Conservation (phyloP, 2,113 vertebrate genomes). For the Leucosticte australis region DNA sequence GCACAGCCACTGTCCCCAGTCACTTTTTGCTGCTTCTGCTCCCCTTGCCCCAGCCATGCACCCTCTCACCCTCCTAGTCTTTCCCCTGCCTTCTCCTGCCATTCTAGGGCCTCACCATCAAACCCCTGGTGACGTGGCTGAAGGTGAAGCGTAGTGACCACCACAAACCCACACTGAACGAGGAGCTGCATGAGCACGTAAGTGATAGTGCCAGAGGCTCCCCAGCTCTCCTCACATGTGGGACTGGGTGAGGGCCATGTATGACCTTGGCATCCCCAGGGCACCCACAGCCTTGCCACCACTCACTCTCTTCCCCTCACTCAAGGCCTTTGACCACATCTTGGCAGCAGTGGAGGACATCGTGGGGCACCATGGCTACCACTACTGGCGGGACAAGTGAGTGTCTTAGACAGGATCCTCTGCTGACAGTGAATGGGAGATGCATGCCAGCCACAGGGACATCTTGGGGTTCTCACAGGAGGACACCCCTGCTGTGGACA, state of each 20-base stretch:
- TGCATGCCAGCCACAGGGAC: background rate
- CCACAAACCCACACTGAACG: conserved; percentile 93
- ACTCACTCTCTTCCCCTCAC: conserved; percentile 52
- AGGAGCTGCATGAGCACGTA: conserved; percentile 95
- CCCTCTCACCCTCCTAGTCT: conserved; percentile 20
- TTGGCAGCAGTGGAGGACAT: conserved; percentile 96
- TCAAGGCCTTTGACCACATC: conserved; percentile 95
- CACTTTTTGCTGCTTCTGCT: background rate
- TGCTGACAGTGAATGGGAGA: background rate
- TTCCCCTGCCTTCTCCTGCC: conserved; percentile 48
- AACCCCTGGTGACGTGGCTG: conserved; percentile 94
- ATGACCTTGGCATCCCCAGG: accelerated
- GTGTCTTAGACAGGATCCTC: conserved; percentile 15
- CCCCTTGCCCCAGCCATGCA: background rate
- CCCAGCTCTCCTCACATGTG: accelerated
- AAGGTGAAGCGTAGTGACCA: conserved; percentile 93
- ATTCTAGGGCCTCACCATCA: conserved; percentile 92
- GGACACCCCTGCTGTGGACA: background rate
- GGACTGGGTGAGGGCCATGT: accelerated
- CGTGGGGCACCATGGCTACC: conserved; percentile 92
- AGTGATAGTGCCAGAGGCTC: conserved; percentile 40
- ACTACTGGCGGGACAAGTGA: conserved; percentile 98
- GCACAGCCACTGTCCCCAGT: background rate
- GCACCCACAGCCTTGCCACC: background rate
- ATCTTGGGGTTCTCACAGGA: background rate